Conservation (phyloP, 2,113 vertebrate genomes). For the Bos javanicus region DNA sequence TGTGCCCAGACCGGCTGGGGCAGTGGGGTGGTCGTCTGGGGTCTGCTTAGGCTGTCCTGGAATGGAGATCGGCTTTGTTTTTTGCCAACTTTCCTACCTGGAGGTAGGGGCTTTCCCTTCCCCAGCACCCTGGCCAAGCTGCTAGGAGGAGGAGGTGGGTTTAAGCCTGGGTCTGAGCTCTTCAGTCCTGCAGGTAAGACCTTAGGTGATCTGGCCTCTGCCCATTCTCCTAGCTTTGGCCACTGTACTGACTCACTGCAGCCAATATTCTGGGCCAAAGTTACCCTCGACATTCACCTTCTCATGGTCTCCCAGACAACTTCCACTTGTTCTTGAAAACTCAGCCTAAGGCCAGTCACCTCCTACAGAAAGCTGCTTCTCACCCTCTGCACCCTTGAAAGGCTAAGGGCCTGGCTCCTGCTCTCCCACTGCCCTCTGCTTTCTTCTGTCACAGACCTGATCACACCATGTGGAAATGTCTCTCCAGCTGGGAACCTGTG, state of each 20-base stretch:
- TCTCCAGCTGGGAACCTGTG: neutral
- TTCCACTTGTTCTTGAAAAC: neutral
- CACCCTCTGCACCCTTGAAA: no score
- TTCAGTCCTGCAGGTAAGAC: neutral
- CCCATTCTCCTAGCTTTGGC: neutral
- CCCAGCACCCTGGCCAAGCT: neutral
- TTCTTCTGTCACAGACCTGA: neutral
- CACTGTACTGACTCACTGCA: no score
- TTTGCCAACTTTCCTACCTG: neutral
- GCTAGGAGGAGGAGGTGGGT: neutral
- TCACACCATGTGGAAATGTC: neutral
- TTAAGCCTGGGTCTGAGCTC: neutral
- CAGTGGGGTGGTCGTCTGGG: slow-evolving; percentile 79
- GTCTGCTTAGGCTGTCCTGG: slow-evolving; percentile 69
- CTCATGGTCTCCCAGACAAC: neutral
- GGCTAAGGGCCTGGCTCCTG: neutral
- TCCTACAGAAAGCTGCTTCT: neutral
- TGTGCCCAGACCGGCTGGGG: slow-evolving; percentile 85
- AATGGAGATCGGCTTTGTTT: neutral
- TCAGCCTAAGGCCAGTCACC: neutral
- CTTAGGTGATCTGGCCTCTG: neutral
- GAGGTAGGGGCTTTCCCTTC: neutral
- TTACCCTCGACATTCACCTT: neutral
- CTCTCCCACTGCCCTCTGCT: fast-evolving
- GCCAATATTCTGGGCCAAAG: neutral